phyloP scores from a whole-genome alignment of 2,797 vertebrate genomes.

The Sebastolobus alascanus region DNA sequence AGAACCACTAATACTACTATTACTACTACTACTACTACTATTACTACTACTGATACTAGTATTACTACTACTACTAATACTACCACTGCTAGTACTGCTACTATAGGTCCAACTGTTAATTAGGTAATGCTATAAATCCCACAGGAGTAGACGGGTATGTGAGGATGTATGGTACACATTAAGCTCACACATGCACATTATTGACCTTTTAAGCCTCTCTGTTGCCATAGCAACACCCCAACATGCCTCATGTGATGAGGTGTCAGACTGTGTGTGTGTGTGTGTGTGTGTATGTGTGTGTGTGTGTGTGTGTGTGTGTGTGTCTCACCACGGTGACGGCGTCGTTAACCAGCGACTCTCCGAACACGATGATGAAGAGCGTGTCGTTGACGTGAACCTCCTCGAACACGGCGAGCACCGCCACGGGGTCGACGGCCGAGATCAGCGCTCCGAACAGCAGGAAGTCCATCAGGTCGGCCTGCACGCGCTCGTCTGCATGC shows the following conservation, averaged over 20 bases:
- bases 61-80: no score
- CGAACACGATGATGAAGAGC: slow-evolving; percentile 97
- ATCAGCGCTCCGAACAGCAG: slow-evolving; percentile 95
- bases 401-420: slow-evolving; percentile 94
- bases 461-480: slow-evolving; percentile 95
- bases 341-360: slow-evolving; percentile 95
- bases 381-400: slow-evolving; percentile 96
- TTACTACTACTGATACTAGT: no score
- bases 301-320: slow-evolving; percentile 20
- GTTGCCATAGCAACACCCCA: slow-evolving; percentile 11
- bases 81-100: no score
- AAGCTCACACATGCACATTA: not conserved
- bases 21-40: no score
- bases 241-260: not conserved
- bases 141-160: no score
- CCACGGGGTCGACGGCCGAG: slow-evolving; percentile 96
- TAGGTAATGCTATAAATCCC: no score
- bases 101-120: no score
- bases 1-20: no score
- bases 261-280: not conserved
- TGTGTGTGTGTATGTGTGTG: no score
- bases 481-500: slow-evolving; percentile 85
- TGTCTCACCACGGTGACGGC: slow-evolving; percentile 94
- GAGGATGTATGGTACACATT: not conserved
- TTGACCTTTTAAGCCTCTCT: not conserved